Evolutionary conservation across 2,113 vertebrate genomes (phyloP), one percentile per base, ranked within the genome.

Genomic region (Trinectes maculatus): DNA sequence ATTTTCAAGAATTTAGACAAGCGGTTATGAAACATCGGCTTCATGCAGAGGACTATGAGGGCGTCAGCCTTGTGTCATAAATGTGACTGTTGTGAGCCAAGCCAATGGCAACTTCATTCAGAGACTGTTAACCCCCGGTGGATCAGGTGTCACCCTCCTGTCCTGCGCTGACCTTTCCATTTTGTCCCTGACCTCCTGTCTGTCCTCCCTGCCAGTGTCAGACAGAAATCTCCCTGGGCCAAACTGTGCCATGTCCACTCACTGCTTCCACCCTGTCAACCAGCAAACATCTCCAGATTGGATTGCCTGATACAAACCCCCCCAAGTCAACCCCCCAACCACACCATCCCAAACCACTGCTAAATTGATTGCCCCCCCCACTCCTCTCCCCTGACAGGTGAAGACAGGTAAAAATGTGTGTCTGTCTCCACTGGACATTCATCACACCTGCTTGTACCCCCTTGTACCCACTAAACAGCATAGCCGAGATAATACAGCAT

Each of bases 281-380:
- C 86, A 47, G 74, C 69, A 82, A 87, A 89, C 80, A 82, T 87
- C 82, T 80, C 71, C 69, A 69, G 69, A 82, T 82, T 80, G 68
- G 80, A 85, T 61, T 71, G 58, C 40, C 78, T 52, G 33, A 81
- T 49, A 58, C 72, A n/a, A 7, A 58, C 58, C 28, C 69, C 37
- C 9, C 25, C n/a, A n/a, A n/a, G n/a, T 1, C 4, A 6, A 34
- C 40, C 54, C 49, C 18, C 12, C 3, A 1, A 12, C 22, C 29
- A 37, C 60, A 5, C 2, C 9, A 39, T 37, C 51, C 47, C n/a
- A n/a, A n/a, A n/a, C n/a, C n/a, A n/a, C n/a, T n/a, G n/a, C n/a
- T n/a, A n/a, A n/a, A n/a, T n/a, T n/a, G n/a, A n/a, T n/a, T n/a
- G 29, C 43, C 19, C 6, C 15, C 22, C 31, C 51, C 55, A 19